Evolutionary conservation across 2,113 vertebrate species (phyloP), one percentile per base, ranked within the genome.

Genomic region (Spheniscus mendiculus): DNA sequence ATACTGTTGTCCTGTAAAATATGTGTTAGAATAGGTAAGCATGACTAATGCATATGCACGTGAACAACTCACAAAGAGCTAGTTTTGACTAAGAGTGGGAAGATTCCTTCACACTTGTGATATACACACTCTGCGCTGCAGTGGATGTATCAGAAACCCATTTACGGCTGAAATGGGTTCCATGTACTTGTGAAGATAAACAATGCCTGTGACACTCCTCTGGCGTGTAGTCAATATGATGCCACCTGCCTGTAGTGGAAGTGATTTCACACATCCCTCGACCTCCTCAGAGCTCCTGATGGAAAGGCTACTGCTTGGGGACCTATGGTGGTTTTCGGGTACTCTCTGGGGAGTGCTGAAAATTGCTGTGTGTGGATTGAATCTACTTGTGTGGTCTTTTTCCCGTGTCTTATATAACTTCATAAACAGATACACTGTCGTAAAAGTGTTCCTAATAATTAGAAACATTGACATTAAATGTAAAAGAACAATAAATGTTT

Each of bases 161-260:
- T 58, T 89, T 42, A 27, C 7, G 10, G 26, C 61, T 71, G 61
- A 87, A 96, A 70, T 20, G 12, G 6, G 19, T 91, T 88, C 36
- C 20, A 12, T 21, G 36, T 30, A 34, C 18, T 56, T 70, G 65
- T 7, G 26, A 83, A 93, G 71, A 67, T 32, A 71, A 91, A 87
- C 40, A 80, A 30, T 47, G 52, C 14, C 12, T 0, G 0, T 25
- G 42, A n/a, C 25, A 34, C 22, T 66, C 6, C 29, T 76, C 53
- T 0, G 0, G 20, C 0, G 2, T 55, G 18, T 36, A 61, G 42
- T 73, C 84, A 90, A 32, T 59, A 26, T 26, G 32, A 26, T 55
- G 40, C 19, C 3, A 2, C 21, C 20, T 83, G 22, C 80, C 84
- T 86, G 42, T 40, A 79, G 38, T 50, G 36, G 59, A 94, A 88